phyloP scores from a whole-genome alignment of 2,113 vertebrate species.

The Tupaia tana region DNA sequence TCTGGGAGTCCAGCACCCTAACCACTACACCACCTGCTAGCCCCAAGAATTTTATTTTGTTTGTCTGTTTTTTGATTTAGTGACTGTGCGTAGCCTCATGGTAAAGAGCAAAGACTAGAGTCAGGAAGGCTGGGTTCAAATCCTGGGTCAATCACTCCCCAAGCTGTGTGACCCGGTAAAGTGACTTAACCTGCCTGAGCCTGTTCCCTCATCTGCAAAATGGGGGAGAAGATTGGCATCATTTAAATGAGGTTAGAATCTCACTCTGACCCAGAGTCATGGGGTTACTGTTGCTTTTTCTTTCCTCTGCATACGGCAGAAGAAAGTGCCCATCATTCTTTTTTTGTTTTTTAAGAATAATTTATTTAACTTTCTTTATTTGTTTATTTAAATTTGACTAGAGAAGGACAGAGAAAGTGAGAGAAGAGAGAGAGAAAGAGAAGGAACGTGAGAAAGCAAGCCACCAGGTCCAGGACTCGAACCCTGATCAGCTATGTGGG shows the following conservation, averaged over 20 bases:
- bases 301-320: not conserved
- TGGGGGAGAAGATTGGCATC: not conserved
- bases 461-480: too few relatives aligned
- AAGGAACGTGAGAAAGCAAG: too few relatives aligned
- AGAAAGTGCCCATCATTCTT: not conserved
- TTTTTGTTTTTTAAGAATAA: not conserved
- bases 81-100: not conserved
- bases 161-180: not conserved
- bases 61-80: not conserved
- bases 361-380: too few relatives aligned
- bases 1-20: too few relatives aligned
- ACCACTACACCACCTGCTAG: too few relatives aligned
- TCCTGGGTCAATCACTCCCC: not conserved
- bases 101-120: not conserved
- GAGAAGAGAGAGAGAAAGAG: too few relatives aligned
- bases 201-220: constrained; percentile 66
- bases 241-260: not conserved
- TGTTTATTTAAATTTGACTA: too few relatives aligned
- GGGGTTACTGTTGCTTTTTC: not conserved
- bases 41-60: not conserved
- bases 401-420: too few relatives aligned
- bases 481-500: too few relatives aligned
- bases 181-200: not conserved
- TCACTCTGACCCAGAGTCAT: not conserved
- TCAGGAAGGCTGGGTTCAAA: not conserved